Base-by-base conservation (phyloP, 2,888 invertebrate genomes). In the Tenthredo distinguenda region DNA sequence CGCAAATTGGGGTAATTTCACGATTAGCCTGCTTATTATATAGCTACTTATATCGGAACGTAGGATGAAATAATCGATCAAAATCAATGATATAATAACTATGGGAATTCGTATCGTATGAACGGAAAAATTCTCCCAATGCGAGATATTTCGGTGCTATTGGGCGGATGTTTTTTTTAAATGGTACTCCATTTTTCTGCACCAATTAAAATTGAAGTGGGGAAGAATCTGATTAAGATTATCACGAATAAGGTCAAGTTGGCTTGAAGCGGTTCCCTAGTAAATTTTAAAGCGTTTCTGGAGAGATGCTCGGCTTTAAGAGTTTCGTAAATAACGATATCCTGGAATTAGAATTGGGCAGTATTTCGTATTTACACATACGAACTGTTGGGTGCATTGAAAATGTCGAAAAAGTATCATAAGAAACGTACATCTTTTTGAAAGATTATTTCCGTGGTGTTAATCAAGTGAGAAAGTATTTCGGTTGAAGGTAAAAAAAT, bases 301-400 rank as follows among this genome's bases (percentile, higher is more conserved):
- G 15, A 12, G 47, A 55, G 50, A n/a, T 77, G 50, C 77, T 77
- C 77, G 34, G 77, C 77, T 77, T 77, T 55, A 77, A 55, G 18
- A 50, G 34, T 5, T 34, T 77, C 18, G 18, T 12, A 31, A 34
- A 26, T 74, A 2, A 74, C 6, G 72, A 31, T 62, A 62, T 62
- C 62, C 7, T 10, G 10, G 21, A 26, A 74, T 43, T 74, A 74
- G 2, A 43, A 21, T 21, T 26, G 62, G 12, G 10, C 40, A n/a
- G 43, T 43, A 74, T 43, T 74, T 31, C 1, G 26, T 21, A 43
- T 43, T 10, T n/a, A 74, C 3, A 47, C 21, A 31, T 43, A 31
- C 7, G 7, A 21, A 26, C 4, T 26, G 26, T 26, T 9, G 10
- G 62, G n/a, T 71, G n/a, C n/a, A 40, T 72, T 37, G 5, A 31